These are phyloP conservation scores for Chloroceryle inda DNA, from an alignment of 2,797 vertebrate genomes.

Conservation along the genomic window DNA sequence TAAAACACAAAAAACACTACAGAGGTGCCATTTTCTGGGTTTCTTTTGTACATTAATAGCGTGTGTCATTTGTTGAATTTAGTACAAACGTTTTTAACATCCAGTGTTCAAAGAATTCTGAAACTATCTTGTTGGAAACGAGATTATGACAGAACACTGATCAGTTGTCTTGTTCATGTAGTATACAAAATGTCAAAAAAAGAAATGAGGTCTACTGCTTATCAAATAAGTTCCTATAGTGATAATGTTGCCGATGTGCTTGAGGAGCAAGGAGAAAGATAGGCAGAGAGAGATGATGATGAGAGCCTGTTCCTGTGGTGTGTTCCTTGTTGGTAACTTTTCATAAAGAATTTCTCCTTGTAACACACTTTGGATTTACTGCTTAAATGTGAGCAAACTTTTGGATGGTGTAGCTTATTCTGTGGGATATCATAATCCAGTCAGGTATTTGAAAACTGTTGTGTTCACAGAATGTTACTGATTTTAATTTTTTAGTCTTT, in stretches of 20 bases:
- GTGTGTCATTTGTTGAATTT: background rate
- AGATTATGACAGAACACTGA: background rate
- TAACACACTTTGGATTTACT: background rate
- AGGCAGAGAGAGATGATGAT: background rate
- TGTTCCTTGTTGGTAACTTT: background rate
- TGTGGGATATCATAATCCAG: background rate
- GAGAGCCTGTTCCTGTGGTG: background rate
- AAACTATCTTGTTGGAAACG: background rate
- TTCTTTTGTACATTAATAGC: background rate
- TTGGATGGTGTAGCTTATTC: background rate
- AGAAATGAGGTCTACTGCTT: background rate
- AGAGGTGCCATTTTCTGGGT: background rate
- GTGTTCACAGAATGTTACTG: background rate
- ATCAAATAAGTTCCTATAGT: background rate
- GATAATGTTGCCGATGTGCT: background rate
- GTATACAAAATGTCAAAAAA: background rate
- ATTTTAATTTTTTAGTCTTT: background rate
- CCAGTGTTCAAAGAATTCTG: background rate
- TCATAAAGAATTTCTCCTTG: background rate
- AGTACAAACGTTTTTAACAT: background rate
- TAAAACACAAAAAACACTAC: background rate
- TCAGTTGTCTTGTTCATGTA: background rate
- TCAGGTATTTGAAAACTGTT: background rate
- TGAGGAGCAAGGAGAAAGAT: background rate
- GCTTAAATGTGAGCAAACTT: background rate